Conservation (phyloP, 2,113 vertebrate genomes). For the Ovis aries region DNA sequence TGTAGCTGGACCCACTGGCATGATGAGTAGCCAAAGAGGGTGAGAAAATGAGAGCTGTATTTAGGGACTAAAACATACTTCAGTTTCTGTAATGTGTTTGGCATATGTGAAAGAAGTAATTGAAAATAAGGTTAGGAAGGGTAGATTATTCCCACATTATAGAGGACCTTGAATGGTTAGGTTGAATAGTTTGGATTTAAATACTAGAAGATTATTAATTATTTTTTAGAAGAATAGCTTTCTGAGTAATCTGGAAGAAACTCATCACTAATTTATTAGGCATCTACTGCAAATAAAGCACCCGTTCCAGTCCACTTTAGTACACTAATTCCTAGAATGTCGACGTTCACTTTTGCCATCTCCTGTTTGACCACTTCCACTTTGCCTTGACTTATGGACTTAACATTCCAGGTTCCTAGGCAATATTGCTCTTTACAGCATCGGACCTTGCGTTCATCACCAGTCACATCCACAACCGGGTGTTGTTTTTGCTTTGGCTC, state of each 20-base stretch:
- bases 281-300: background rate
- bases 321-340: background rate
- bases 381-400: background rate
- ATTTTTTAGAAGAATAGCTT: background rate
- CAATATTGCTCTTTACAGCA: background rate
- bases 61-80: background rate
- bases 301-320: background rate
- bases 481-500: background rate
- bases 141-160: background rate
- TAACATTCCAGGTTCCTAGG: background rate
- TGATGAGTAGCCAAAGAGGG: background rate
- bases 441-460: background rate
- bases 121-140: background rate
- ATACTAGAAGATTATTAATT: background rate
- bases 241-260: background rate
- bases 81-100: background rate
- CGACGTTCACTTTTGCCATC: accelerated
- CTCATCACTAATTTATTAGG: background rate
- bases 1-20: background rate
- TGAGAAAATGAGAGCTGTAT: background rate
- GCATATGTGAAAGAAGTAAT: background rate
- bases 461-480: background rate
- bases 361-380: background rate
- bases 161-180: background rate
- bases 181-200: background rate